Percentiles rank a stretch among this genome's conserved stretches.
Evolutionary conservation across 2,113 vertebrate species (phyloP).

Genomic region (Bubalus kerabau): DNA sequence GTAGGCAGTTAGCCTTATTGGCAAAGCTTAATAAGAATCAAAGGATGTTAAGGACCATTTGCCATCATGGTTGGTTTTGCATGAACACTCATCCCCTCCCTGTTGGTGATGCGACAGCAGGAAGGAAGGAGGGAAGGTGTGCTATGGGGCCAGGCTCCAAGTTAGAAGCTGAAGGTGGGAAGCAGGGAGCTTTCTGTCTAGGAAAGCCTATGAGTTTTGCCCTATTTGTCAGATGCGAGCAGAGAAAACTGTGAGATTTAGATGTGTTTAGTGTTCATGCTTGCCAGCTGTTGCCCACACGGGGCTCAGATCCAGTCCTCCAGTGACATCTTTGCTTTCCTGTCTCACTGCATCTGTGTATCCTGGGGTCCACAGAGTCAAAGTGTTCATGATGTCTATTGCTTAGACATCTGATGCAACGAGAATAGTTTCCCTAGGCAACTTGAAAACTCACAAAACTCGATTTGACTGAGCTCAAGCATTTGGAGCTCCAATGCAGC

Average conservation of each 20-base stretch:
- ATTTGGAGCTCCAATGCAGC: background rate
- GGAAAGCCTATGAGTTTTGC: background rate
- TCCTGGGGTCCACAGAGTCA: background rate
- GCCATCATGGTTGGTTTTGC: background rate
- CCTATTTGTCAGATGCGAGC: background rate
- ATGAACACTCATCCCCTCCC: background rate
- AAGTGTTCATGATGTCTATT: background rate
- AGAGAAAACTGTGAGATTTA: background rate
- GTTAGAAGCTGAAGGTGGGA: background rate
- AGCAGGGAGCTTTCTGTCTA: background rate
- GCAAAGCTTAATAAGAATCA: background rate
- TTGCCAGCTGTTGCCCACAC: background rate
- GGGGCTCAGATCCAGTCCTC: background rate
- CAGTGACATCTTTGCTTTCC: background rate
- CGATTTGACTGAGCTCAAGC: background rate
- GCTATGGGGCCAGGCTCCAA: background rate
- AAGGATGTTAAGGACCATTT: background rate
- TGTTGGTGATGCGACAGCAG: background rate
- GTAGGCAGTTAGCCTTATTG: background rate
- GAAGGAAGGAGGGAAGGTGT: background rate
- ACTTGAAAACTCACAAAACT: background rate
- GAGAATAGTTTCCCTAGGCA: background rate
- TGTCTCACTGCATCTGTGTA: background rate
- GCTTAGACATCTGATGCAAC: background rate
- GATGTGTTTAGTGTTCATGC: background rate